A percentile compares a stretch with the other conserved stretches of the same genome.
Conservation (phyloP, 2,797 vertebrate genomes). For the Alauda arvensis region DNA sequence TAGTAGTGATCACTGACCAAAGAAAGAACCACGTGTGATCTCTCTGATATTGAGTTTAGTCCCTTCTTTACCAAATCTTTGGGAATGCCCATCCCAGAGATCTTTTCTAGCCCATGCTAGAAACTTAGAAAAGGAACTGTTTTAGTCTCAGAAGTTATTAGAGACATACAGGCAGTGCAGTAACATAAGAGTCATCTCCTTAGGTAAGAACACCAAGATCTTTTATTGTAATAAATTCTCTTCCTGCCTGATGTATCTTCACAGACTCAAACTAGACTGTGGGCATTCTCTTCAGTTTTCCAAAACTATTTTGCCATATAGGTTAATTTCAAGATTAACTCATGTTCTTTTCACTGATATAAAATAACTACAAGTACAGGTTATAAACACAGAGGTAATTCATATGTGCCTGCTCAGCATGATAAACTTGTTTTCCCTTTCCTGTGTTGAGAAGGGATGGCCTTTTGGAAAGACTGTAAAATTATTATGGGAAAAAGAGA, state of each 20-base stretch:
- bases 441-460: background rate
- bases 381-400: background rate
- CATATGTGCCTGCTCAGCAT: background rate
- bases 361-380: background rate
- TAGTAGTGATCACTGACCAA: background rate
- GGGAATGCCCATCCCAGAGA: background rate
- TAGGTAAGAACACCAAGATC: background rate
- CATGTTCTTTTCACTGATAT: background rate
- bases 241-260: background rate
- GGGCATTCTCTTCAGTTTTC: background rate
- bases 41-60: background rate
- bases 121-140: background rate
- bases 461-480: background rate
- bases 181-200: background rate
- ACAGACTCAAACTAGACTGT: background rate
- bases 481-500: background rate
- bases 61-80: background rate
- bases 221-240: background rate
- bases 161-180: background rate
- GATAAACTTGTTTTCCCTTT: constrained; percentile 11
- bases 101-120: background rate
- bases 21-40: background rate
- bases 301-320: background rate
- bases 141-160: background rate
- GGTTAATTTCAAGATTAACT: background rate